Conservation (phyloP, 1,140 invertebrate genomes). For the Ooceraea biroi region DNA sequence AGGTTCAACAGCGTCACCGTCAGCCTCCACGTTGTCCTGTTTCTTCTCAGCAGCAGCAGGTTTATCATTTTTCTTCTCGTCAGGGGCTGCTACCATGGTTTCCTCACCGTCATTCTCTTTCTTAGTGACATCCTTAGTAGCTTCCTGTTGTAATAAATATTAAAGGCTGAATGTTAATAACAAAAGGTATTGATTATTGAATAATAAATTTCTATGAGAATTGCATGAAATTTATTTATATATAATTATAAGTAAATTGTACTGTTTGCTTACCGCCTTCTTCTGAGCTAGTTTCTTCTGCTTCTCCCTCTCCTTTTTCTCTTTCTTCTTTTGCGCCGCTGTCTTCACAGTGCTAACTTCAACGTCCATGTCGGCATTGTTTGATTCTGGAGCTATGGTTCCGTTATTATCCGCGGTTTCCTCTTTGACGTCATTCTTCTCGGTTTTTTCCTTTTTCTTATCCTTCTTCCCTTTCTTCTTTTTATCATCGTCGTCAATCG, state of each 20-base stretch:
- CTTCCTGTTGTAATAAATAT: conserved; percentile 59
- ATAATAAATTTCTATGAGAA: conserved; percentile 8
- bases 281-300: conserved; percentile 90
- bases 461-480: conserved; percentile 85
- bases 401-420: conserved; percentile 80
- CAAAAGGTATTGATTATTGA: neutral
- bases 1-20: conserved; percentile 88
- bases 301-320: conserved; percentile 94
- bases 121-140: conserved; percentile 64
- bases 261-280: conserved; percentile 82
- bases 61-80: conserved; percentile 84
- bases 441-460: conserved; percentile 84
- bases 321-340: conserved; percentile 94
- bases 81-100: conserved; percentile 78
- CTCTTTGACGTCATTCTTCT: conserved; percentile 82
- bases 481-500: conserved; percentile 80
- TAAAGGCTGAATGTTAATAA: conserved; percentile 35
- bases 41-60: conserved; percentile 84
- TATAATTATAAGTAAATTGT: neutral
- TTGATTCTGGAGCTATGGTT: conserved; percentile 37
- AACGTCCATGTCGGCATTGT: conserved; percentile 83
- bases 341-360: conserved; percentile 90
- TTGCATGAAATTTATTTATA: neutral
- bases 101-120: conserved; percentile 77
- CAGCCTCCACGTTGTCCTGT: conserved; percentile 82